A percentile compares a stretch with the other conserved stretches of the same genome.
Conservation (phyloP, 2,113 vertebrate species). For the Leptosomus discolor region DNA sequence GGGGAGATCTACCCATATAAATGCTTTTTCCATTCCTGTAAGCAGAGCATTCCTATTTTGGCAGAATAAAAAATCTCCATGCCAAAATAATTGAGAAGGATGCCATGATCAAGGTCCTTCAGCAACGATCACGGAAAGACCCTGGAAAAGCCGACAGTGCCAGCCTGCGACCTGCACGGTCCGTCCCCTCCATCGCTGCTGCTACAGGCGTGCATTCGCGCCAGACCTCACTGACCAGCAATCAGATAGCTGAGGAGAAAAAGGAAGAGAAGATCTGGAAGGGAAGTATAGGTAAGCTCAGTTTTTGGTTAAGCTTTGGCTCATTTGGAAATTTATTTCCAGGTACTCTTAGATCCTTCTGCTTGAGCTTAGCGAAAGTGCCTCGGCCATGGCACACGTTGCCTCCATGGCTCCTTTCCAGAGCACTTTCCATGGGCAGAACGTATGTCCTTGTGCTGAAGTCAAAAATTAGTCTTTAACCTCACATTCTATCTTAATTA, state of each 20-base stretch:
- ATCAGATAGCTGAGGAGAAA: constrained; percentile 76
- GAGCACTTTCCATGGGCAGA: not conserved
- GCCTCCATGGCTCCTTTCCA: not conserved
- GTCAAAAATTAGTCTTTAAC: not conserved
- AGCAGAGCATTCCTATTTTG: not conserved
- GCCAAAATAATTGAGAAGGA: constrained; percentile 90
- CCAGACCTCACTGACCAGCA: constrained; percentile 81
- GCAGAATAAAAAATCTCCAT: constrained; percentile 88
- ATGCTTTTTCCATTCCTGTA: not conserved
- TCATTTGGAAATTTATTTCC: too few species aligned
- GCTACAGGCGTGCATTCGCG: constrained; percentile 70
- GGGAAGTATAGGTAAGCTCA: constrained; percentile 77
- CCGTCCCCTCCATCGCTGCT: constrained; percentile 77
- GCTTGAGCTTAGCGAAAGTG: not conserved
- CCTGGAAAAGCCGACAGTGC: constrained; percentile 66
- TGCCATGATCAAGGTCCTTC: constrained; percentile 89
- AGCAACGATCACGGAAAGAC: constrained; percentile 84
- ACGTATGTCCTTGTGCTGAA: not conserved
- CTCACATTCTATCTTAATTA: not conserved
- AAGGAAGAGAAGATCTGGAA: constrained; percentile 81
- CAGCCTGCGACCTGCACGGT: constrained; percentile 79
- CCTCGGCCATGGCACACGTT: accelerated
- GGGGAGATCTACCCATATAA: not conserved
- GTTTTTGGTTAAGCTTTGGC: not conserved
- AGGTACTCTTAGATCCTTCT: too few species aligned